Percentiles rank a stretch among this genome's conserved stretches.
Evolutionary conservation across 2,113 vertebrate species (phyloP).

Genomic region (Pterocles orientalis): DNA sequence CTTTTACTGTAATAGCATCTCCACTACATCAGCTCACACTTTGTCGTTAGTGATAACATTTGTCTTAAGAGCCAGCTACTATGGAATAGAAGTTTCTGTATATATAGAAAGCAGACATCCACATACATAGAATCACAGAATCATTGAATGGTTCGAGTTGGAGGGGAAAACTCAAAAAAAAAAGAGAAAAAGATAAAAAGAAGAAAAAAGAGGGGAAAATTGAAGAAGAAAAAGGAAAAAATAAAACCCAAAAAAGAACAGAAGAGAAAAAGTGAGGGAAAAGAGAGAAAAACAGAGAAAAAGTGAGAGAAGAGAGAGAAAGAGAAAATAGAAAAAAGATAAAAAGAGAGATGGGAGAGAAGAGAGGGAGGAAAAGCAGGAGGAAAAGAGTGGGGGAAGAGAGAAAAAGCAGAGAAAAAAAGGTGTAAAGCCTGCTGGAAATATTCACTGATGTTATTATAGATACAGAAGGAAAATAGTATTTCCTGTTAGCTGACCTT

Average conservation of each 20-base stretch:
- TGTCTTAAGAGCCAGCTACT: neutral
- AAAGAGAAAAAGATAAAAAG: no score
- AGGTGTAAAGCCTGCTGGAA: neutral
- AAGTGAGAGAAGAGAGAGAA: no score
- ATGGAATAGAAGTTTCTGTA: neutral
- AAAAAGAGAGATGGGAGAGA: no score
- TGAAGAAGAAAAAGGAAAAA: no score
- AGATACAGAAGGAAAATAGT: neutral
- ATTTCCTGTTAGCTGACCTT: neutral
- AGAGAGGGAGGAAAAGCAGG: no score
- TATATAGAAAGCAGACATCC: fast-evolving
- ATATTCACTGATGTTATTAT: neutral
- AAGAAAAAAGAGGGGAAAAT: no score
- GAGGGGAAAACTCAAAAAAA: no score
- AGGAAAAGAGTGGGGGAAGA: no score
- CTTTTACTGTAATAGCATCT: neutral
- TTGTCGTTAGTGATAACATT: neutral
- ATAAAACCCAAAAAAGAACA: no score
- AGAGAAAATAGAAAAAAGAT: no score
- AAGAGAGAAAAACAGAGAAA: no score
- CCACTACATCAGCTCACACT: neutral
- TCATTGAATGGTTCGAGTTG: neutral
- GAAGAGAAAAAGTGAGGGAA: no score
- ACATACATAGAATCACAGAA: neutral
- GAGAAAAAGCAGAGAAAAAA: neutral